Evolutionary conservation across 2,888 invertebrate genomes (phyloP), one percentile per base, ranked within the genome.

Genomic region (Drosophila borealis): DNA sequence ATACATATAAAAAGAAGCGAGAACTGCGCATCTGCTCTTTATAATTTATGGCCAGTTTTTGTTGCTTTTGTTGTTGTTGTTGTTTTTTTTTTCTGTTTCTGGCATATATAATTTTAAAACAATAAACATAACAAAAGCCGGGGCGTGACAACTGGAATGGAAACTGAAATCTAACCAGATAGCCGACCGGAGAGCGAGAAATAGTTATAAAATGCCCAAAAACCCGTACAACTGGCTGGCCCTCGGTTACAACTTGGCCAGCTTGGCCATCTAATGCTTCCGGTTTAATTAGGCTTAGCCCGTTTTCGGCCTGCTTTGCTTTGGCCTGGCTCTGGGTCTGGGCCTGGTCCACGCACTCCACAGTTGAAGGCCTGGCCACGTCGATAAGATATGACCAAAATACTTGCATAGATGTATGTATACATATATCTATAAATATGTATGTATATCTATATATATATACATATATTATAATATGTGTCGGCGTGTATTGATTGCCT

Each of bases 191-290:
- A 21, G 21, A 53, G n/a, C 9, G 17, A 41, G 10, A 17, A 0
- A 14, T 42, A 42, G 11, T n/a, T 39, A 19, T 10, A 11, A 42
- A 8, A 19, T 17, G 4, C 19, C 17, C 1, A 41, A 42, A 44
- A 57, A 46, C 17, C 74, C 74, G 48, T 51, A 65, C 41, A 54
- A 55, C 61, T 60, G 57, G 75, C 55, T 75, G 75, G 56, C 77
- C 80, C 80, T 80, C 77, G 57, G 65, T 80, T 80, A 78, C 80
- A 76, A 72, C 39, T 41, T 42, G 69, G 57, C 19, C 62, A 17
- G 49, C 48, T 49, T 41, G 42, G 71, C 46, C 77, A 68, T 86
- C 89, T 88, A 88, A 83, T 88, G 87, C 89, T 83, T 83, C 89
- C 87, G 83, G 88, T 83, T 87, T 73, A 81, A 88, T 80, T 80